Evolutionary conservation across 1,140 invertebrate genomes (phyloP), one percentile per base, ranked within the genome.

Genomic region (Eumaeus atala): DNA sequence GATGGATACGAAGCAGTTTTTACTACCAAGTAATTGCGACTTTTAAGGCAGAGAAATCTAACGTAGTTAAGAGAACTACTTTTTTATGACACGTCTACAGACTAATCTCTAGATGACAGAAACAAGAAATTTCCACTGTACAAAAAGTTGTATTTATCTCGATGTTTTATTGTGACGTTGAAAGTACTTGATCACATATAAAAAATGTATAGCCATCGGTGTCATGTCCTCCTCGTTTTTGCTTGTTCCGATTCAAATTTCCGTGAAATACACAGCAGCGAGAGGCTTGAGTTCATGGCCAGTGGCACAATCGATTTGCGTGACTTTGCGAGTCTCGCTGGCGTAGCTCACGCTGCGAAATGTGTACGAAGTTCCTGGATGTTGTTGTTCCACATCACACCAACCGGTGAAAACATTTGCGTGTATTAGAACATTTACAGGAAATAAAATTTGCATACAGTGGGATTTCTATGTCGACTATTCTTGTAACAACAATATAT

Each of bases 261-360:
- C 66, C 61, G 55, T 69, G 69, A 68, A 74, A 64, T 64, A 59
- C 51, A 42, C 34, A 58, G 58, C 48, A 62, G 42, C 48, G 70
- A 77, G 68, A 64, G 68, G 66, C 58, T 70, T 61, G 71, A 66
- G 78, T 82, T 80, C 81, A 84, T 70, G 78, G 77, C 68, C 81
- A 73, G 40, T 59, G 64, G 62, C 79, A 79, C 75, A 82, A 84
- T 84, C 75, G 77, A 80, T 80, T 70, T 69, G 61, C 56, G 57
- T 61, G 67, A 72, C 67, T 72, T 73, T 49, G 64, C 62, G 60
- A 67, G 59, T 51, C 52, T 61, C 48, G 56, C 59, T 37, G 33
- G 16, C 38, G 34, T 34, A 44, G 38, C 42, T 54, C 16, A 40
- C 51, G 40, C 33, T 47, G 21, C 42, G 28, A 33, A 54, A 54